A percentile compares a stretch with the other conserved stretches of the same genome.
These are phyloP conservation scores for Dunckerocampus dactyliophorus DNA, from an alignment of 2,113 vertebrate genomes.

Conservation along the genomic window DNA sequence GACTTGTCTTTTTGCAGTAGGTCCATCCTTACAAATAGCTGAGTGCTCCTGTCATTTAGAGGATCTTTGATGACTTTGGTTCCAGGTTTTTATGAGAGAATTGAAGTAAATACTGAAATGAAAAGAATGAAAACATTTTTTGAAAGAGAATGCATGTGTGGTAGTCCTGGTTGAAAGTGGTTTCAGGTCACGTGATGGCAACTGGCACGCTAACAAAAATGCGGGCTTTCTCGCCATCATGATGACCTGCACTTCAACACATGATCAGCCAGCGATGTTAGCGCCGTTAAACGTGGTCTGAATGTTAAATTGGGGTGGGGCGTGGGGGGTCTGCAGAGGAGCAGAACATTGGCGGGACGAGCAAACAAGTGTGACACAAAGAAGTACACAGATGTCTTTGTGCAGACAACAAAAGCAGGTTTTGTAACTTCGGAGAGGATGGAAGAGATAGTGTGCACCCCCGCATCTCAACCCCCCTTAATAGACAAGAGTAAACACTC, in stretches of 20 bases:
- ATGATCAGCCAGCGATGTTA: slow-evolving; percentile 37
- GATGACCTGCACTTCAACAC: slow-evolving; percentile 48
- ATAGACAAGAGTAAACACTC: slow-evolving; percentile 50
- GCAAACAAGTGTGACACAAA: slow-evolving; percentile 58
- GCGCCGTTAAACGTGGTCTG: too few relatives aligned
- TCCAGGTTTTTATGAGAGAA: too few relatives aligned
- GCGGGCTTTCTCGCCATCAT: slow-evolving; percentile 27
- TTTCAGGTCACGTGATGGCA: too few relatives aligned
- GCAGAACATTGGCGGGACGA: slow-evolving; percentile 44
- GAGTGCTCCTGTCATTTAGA: too few relatives aligned
- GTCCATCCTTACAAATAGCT: too few relatives aligned
- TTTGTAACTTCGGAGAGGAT: slow-evolving; percentile 58
- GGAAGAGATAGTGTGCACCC: slow-evolving; percentile 45
- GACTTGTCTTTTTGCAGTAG: too few relatives aligned
- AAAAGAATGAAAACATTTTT: too few relatives aligned
- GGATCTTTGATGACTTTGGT: too few relatives aligned
- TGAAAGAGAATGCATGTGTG: too few relatives aligned
- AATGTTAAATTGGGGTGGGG: slow-evolving; percentile 5
- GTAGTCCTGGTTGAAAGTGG: too few relatives aligned
- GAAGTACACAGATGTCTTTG: slow-evolving; percentile 60
- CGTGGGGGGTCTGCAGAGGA: slow-evolving; percentile 41
- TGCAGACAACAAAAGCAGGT: slow-evolving; percentile 46
- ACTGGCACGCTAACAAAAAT: slow-evolving; percentile 15
- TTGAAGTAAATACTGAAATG: too few relatives aligned
- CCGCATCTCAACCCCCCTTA: slow-evolving; percentile 18